phyloP scores from a whole-genome alignment of 2,888 invertebrate species.

The Silvanus unidentatus region DNA sequence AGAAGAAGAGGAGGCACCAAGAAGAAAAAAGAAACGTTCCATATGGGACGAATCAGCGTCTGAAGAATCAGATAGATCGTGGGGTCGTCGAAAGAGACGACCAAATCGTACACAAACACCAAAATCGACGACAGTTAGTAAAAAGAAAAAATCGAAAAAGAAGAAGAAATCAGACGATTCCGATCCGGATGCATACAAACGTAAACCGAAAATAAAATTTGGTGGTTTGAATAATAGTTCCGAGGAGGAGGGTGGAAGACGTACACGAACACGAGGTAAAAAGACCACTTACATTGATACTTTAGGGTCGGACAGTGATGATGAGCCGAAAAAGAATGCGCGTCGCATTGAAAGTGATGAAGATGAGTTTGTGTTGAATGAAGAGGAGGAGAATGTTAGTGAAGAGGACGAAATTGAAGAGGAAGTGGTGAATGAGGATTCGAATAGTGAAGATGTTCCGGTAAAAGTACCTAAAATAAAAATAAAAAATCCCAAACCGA shows the following conservation, averaged over 20 bases:
- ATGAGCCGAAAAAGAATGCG: slow-evolving; percentile 43
- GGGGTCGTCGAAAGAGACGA: slow-evolving; percentile 50
- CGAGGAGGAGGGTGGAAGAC: slow-evolving; percentile 48
- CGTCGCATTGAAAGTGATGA: slow-evolving; percentile 50
- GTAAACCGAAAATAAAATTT: slow-evolving; percentile 49
- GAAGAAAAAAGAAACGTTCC: slow-evolving; percentile 53
- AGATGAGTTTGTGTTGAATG: slow-evolving; percentile 49
- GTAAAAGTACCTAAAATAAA: slow-evolving; percentile 29
- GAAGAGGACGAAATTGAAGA: slow-evolving; percentile 25
- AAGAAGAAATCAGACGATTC: slow-evolving; percentile 30
- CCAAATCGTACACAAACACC: slow-evolving; percentile 20
- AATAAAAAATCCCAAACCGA: slow-evolving; percentile 26
- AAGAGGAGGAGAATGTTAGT: slow-evolving; percentile 20
- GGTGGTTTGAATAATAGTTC: slow-evolving; percentile 53
- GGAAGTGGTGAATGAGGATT: slow-evolving; percentile 22
- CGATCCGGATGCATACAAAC: slow-evolving; percentile 20
- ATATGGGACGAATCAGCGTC: slow-evolving; percentile 57
- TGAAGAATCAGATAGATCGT: slow-evolving; percentile 57
- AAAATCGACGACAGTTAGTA: slow-evolving; percentile 1
- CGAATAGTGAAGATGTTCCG: slow-evolving; percentile 19
- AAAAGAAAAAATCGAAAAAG: slow-evolving; percentile 45
- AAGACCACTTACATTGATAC: slow-evolving; percentile 74
- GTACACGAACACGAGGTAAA: slow-evolving; percentile 64
- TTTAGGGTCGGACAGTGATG: slow-evolving; percentile 67
- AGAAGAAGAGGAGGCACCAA: slow-evolving; percentile 51